Evolutionary conservation across 2,888 invertebrate species (phyloP).

Genomic region (Melieria omissa): DNA sequence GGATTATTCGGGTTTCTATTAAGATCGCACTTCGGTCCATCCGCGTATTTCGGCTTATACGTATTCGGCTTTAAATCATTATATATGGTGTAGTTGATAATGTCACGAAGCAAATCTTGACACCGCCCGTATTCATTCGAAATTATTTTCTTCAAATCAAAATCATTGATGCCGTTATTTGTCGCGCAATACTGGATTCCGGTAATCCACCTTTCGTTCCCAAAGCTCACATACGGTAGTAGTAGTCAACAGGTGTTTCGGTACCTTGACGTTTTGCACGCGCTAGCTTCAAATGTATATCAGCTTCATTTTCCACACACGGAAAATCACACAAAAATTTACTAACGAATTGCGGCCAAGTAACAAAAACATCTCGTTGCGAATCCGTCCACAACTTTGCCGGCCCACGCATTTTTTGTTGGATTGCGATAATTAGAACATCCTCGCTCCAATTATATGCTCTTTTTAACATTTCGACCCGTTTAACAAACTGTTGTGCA

Average conservation of each 20-base stretch:
- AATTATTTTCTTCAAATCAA: not conserved
- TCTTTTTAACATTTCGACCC: not conserved
- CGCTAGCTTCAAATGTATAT: not conserved
- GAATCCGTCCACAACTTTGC: not conserved
- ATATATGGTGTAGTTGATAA: not conserved
- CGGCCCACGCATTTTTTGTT: not conserved
- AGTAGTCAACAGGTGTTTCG: not conserved
- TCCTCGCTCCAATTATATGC: not conserved
- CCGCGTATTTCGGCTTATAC: not conserved
- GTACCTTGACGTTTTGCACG: not conserved
- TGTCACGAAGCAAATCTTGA: not conserved
- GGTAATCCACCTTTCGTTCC: not conserved
- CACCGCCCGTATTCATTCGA: not conserved
- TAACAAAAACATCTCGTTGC: not conserved
- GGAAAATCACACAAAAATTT: not conserved
- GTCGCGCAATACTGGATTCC: not conserved
- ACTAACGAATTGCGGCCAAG: not conserved
- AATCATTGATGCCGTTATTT: not conserved
- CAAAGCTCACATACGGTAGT: not conserved
- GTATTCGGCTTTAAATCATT: not conserved
- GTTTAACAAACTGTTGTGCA: not conserved
- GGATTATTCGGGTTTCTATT: no score
- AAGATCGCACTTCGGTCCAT: no score
- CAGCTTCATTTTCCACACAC: not conserved
- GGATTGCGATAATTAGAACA: not conserved